Evolutionary conservation across 1,140 invertebrate species (phyloP).

Genomic region (Aphis craccivora): DNA sequence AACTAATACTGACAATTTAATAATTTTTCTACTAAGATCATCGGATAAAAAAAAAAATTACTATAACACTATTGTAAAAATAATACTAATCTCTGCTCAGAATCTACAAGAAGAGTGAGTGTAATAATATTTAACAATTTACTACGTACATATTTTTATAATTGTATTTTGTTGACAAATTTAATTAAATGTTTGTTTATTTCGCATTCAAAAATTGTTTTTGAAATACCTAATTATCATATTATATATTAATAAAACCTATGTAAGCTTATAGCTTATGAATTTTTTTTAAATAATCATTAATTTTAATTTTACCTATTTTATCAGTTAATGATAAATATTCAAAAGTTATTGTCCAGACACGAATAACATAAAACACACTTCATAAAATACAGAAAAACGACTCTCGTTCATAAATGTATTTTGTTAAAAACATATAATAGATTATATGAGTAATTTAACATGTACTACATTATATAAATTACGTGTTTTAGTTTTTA

Average conservation of each 20-base stretch:
- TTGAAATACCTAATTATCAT: neutral
- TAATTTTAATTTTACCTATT: no score
- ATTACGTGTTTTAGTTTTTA: no score
- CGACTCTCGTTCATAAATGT: neutral
- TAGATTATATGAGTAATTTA: no score
- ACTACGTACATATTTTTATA: neutral
- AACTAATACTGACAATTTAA: no score
- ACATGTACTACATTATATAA: no score
- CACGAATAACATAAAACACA: neutral
- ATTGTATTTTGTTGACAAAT: neutral
- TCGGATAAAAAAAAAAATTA: no score
- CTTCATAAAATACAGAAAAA: neutral
- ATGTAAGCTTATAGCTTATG: neutral
- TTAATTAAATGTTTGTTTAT: neutral
- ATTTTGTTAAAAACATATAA: neutral
- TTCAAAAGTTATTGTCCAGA: neutral
- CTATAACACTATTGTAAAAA: neutral
- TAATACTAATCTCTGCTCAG: neutral
- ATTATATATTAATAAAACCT: neutral
- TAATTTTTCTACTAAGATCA: no score
- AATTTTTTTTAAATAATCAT: no score
- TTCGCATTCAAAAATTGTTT: neutral
- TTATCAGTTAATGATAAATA: neutral
- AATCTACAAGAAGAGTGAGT: neutral
- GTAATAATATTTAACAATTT: neutral